These are phyloP conservation scores for Oryzias celebensis DNA, from an alignment of 2,113 vertebrate species.

Conservation along the genomic window DNA sequence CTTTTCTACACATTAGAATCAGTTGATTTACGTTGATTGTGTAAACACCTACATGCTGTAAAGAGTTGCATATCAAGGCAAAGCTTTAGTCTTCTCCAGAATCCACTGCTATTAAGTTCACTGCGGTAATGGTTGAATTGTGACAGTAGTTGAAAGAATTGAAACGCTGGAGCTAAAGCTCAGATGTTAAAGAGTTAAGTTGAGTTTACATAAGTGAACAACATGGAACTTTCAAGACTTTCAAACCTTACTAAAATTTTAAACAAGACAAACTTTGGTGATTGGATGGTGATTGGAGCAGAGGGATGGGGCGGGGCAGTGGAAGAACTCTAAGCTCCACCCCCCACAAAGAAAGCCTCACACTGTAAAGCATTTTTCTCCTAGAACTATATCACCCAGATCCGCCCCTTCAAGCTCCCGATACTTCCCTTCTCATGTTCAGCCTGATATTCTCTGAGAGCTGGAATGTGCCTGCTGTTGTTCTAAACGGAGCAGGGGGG, in stretches of 20 bases:
- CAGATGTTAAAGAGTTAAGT: too few relatives aligned
- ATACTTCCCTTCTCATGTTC: slow-evolving; percentile 27
- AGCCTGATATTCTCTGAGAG: slow-evolving; percentile 71
- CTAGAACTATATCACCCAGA: background rate
- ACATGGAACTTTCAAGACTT: too few relatives aligned
- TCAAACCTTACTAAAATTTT: slow-evolving; percentile 35
- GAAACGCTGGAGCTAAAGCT: too few relatives aligned
- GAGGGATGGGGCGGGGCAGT: slow-evolving; percentile 31
- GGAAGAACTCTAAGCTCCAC: slow-evolving; percentile 59
- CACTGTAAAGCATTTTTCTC: slow-evolving; percentile 66
- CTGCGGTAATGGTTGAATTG: too few relatives aligned
- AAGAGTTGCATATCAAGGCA: too few relatives aligned
- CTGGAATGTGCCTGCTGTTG: slow-evolving; percentile 70
- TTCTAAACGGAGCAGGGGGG: slow-evolving; percentile 63
- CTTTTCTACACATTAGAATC: too few relatives aligned
- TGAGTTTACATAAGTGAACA: too few relatives aligned
- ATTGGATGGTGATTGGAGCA: slow-evolving; percentile 12
- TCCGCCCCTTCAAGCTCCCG: slow-evolving; percentile 11
- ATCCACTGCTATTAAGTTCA: too few relatives aligned
- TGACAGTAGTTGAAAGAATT: too few relatives aligned
- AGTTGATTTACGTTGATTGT: too few relatives aligned
- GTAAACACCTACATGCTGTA: too few relatives aligned
- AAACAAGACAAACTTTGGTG: slow-evolving; percentile 46
- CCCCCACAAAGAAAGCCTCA: slow-evolving; percentile 62
- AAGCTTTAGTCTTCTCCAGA: too few relatives aligned